Percentiles rank a stretch among this genome's conserved stretches.
Evolutionary conservation across 2,113 vertebrate species (phyloP).

Genomic region (Castor canadensis): DNA sequence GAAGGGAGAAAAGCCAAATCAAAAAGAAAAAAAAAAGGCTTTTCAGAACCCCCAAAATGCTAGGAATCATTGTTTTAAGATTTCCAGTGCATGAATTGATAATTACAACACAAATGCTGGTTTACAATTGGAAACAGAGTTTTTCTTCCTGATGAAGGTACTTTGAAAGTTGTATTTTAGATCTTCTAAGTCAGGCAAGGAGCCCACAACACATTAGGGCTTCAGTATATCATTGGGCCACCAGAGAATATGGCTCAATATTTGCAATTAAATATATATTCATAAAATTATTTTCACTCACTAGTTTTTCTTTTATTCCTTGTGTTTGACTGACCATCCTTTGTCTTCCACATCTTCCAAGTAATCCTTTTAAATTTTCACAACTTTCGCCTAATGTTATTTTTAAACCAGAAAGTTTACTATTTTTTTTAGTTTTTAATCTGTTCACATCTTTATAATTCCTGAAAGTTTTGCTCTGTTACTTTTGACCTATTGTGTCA

Average conservation of each 20-base stretch:
- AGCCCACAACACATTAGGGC: not conserved
- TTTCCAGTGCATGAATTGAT: not conserved
- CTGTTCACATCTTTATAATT: not conserved
- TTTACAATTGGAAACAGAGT: not conserved
- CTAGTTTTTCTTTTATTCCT: not conserved
- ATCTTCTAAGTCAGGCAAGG: not conserved
- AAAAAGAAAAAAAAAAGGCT: too few relatives aligned
- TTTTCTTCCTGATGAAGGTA: not conserved
- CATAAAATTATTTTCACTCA: not conserved
- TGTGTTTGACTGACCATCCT: not conserved
- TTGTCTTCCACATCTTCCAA: not conserved
- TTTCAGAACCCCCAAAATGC: not conserved
- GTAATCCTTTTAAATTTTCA: not conserved
- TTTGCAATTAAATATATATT: not conserved
- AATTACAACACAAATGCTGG: not conserved
- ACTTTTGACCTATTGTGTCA: not conserved
- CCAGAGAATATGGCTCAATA: not conserved
- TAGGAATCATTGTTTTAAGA: not conserved
- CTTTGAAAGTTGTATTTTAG: not conserved
- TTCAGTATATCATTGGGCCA: not conserved
- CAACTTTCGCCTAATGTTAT: not conserved
- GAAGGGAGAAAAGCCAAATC: fast-evolving
- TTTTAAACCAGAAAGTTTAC: not conserved
- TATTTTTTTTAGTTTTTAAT: not conserved
- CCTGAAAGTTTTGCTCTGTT: not conserved